Evolutionary conservation across 2,113 vertebrate species (phyloP), one percentile per base, ranked within the genome.

Genomic region (Ascaphus truei): DNA sequence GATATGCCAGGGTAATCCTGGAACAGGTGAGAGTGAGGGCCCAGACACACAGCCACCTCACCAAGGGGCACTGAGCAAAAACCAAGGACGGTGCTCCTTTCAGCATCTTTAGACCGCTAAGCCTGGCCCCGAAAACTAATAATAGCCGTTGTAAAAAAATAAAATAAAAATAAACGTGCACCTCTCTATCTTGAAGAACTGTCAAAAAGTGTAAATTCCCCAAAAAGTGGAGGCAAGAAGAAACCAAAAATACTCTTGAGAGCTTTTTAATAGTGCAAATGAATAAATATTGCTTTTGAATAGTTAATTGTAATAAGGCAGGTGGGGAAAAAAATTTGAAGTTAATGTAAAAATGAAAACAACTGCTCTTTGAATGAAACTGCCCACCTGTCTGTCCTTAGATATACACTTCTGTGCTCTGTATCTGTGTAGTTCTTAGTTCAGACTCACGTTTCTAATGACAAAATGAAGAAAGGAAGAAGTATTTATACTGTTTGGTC

Each of bases 401-500:
- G 41, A 45, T 45, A 6, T 45, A n/a, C n/a, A n/a, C 8, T 5
- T n/a, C 36, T 68, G 16, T 34, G 27, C 41, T 39, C 53, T 26
- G 18, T 13, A 31, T 18, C 41, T 58, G 43, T 39, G 39, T 47
- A 23, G 51, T 41, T 56, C 63, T 67, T 33, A 41, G 62, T 67
- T 68, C 55, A 58, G 30, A 48, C 39, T 68, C 39, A 57, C 9
- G 26, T 58, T 57, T 58, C 53, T 68, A 68, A 68, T 68, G 65
- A 27, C 53, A 68, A 68, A 68, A 58, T 58, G 43, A 58, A 58
- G 41, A n/a, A 48, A 41, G 58, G 53, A 41, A 58, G 41, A 57
- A 52, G 20, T 45, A 58, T 68, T 68, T 68, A 68, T 68, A 68
- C 65, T 68, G 39, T 62, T 62, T 68, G 65, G 52, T 68, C 65